A percentile compares a stretch with the other conserved stretches of the same genome.
Evolutionary conservation across 92 coral and sea anemone genomes (phyloP).

Genomic region (Phenganax stokvisi): DNA sequence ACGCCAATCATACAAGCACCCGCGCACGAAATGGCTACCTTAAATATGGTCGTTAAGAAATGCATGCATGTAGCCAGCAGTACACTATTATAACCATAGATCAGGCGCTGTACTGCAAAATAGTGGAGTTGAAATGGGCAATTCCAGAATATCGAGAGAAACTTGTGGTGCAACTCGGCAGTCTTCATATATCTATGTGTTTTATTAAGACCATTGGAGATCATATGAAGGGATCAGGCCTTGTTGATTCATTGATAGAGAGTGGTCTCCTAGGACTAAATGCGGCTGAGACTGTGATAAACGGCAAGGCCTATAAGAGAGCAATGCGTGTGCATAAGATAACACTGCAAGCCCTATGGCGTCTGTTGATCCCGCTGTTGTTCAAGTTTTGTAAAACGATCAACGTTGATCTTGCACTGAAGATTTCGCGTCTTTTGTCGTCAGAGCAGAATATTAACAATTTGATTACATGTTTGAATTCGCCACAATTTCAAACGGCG

Average conservation of each 20-base stretch:
- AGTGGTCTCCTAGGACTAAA: constrained; percentile 46
- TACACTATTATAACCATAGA: constrained; percentile 48
- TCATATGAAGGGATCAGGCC: constrained; percentile 48
- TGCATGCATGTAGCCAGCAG: constrained; percentile 56
- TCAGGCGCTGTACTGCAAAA: constrained; percentile 52
- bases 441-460: constrained; percentile 16
- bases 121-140: constrained; percentile 54
- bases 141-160: constrained; percentile 47
- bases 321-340: constrained; percentile 53
- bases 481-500: constrained; percentile 36
- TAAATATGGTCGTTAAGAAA: constrained; percentile 52
- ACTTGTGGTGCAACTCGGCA: constrained; percentile 50
- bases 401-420: constrained; percentile 22
- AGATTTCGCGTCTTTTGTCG: constrained; percentile 17
- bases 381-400: constrained; percentile 28
- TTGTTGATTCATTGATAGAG: constrained; percentile 51
- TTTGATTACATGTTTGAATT: constrained; percentile 36
- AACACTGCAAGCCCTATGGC: constrained; percentile 53
- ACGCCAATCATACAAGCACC: constrained; percentile 52
- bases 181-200: constrained; percentile 55
- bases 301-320: constrained; percentile 51
- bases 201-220: constrained; percentile 47
- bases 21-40: constrained; percentile 52
- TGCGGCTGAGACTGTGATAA: constrained; percentile 32
- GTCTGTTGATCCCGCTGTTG: constrained; percentile 38